Base-by-base conservation (phyloP, 2,888 invertebrate species). In the Cepaea hortensis region DNA sequence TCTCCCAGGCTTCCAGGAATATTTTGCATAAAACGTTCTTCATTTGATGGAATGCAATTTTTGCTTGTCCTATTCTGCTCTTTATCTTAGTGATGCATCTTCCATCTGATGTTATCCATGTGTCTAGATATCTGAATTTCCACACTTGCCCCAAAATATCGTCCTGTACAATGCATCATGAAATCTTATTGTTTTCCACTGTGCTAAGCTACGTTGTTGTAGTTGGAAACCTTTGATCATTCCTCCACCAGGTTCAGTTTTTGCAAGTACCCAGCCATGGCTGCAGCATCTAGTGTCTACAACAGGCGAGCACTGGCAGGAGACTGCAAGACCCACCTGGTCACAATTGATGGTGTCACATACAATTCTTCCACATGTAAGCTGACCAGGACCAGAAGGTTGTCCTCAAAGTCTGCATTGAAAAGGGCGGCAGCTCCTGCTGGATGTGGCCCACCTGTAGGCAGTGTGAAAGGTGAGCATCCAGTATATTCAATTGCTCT, bases 271-370 rank as follows among this genome's bases (percentile, higher is more conserved):
- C 50, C 48, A 7, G 3, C 48, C 15, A 4, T 81, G 81, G n/a
- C 81, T n/a, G 68, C 68, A 3, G 13, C 70, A 81, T 9, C 68
- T 5, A 48, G 20, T n/a, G 35, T 3, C 65, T 81, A 46, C 23
- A 48, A 6, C 11, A 81, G n/a, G 68, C 2, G n/a, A 5, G 1
- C 68, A 68, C 46, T 46, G 46, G 20, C n/a, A 5, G 65, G 70
- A 55, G 73, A 46, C 50, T 50, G 20, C 35, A 84, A 84, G 23
- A 61, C 80, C 18, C 72, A 80, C 62, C 72, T 85, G 55, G 73
- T 85, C 79, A 79, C 20, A 48, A 85, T 85, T 72, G 61, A 80
- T 61, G 85, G 80, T n/a, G 70, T 85, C n/a, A 61, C 68, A 13
- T 85, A 85, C 85, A 75, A n/a, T 23, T 84, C 84, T 76, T 65